Evolutionary conservation across 2,113 vertebrate species (phyloP), one percentile per base, ranked within the genome.

Genomic region (Elgaria multicarinata): DNA sequence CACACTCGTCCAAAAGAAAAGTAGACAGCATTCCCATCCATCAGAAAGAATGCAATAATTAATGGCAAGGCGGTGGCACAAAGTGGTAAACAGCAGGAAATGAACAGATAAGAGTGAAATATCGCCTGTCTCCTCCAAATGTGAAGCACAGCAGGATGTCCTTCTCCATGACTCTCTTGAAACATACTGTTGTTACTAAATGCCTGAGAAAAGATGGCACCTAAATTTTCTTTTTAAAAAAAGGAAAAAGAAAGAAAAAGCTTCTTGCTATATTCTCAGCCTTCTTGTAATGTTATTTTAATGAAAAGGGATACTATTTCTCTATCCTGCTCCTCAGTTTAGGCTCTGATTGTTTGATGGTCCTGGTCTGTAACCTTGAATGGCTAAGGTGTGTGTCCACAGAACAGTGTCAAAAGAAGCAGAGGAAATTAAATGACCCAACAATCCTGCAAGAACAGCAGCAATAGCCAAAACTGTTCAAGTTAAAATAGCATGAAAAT

Each of bases 401-500:
- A 9, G 1, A 28, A 3, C 71, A 4, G 7, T 0, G 1, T 55
- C 39, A 89, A 90, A 13, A 0, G 3, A 75, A 69, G 24, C 9
- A 71, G 2, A 72, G 82, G 53, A 74, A 50, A 72, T 39, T 62
- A 76, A 64, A 86, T 46, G 53, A 62, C 10, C 55, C 58, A 72
- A 39, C 16, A 42, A n/a, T 64, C 3, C 1, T 46, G 16, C 26
- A 66, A 66, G 53, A 33, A 67, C 13, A 42, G 36, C 31, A 42
- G 5, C 33, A 36, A n/a, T 5, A 18, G 39, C 13, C 3, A 78
- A 66, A 78, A 75, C 24, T 31, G 85, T 91, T 92, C 86, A 22
- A 83, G 39, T 64, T 86, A 85, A 95, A 94, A 84, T 20, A 91
- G 78, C 78, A 28, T 82, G 55, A 87, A 93, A 90, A 89, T 31